Evolutionary conservation across 2,888 invertebrate species (phyloP).

Genomic region (Atethmia centrago): DNA sequence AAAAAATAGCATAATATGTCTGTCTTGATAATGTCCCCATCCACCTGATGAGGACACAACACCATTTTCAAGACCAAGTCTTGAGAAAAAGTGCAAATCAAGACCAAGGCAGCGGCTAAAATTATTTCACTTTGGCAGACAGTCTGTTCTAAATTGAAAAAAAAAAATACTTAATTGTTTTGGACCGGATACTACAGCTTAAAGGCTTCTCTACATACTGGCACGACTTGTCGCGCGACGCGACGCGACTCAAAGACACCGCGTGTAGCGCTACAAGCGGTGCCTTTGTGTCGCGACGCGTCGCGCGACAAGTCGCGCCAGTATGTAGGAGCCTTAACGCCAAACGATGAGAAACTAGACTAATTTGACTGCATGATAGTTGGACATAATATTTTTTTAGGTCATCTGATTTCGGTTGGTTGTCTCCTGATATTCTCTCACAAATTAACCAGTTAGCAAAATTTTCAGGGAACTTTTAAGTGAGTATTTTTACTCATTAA

Average conservation of each 20-base stretch:
- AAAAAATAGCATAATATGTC: too few species aligned
- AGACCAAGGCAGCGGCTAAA: not conserved
- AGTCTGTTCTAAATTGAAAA: not conserved
- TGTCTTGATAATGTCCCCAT: too few species aligned
- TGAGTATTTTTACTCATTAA: not conserved
- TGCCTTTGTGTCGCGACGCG: too few species aligned
- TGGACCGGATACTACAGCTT: too few species aligned
- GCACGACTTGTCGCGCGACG: too few species aligned
- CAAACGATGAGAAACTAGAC: not conserved
- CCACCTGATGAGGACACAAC: too few species aligned
- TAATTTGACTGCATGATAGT: not conserved
- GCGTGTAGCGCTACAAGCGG: too few species aligned
- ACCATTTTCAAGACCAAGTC: not conserved
- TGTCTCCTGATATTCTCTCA: not conserved
- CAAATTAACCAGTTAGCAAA: not conserved
- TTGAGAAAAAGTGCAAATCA: not conserved
- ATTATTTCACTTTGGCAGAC: not conserved
- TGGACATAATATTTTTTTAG: not conserved
- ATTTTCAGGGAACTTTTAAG: not conserved
- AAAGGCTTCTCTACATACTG: too few species aligned
- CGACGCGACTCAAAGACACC: too few species aligned
- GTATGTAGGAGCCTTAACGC: too few species aligned
- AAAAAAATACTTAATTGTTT: not conserved
- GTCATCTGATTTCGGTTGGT: not conserved
- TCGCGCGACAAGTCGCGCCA: too few species aligned